Base-by-base conservation (phyloP, 2,797 vertebrate species). In the Champsocephalus gunnari region DNA sequence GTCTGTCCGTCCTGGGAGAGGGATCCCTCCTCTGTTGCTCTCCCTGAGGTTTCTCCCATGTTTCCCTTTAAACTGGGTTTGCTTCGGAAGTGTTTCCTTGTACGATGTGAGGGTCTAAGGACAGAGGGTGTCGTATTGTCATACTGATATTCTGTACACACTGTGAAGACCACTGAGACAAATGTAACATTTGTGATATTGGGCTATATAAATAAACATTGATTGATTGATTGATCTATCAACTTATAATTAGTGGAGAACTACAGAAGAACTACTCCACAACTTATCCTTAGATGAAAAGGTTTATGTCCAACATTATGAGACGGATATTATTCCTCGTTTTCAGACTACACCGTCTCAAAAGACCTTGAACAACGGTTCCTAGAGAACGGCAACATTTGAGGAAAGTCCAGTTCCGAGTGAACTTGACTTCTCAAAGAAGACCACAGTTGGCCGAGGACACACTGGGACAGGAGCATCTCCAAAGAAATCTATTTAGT, bases 181-280 rank as follows among this genome's bases (percentile, higher is more conserved):
- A 19, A 19, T 19, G 19, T 19, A 19, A 19, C 19, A 19, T 19
- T 19, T 19, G 19, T 19, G 19, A 19, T 19, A 19, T 19, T 19
- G 19, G 19, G 19, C 19, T 19, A 19, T 19, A 19, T 19, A 19
- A 19, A 19, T 19, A 19, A 19, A 19, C 19, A 19, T 19, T 19
- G 19, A 19, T 19, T 19, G 19, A 19, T 19, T 19, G 19, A 19
- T 19, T 19, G 19, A 19, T 19, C 19, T 19, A 19, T 19, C 0
- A 74, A 57, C 57, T 55, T 71, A 32, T 55, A 80, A 73, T 85
- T 73, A 70, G 44, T 62, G 64, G 12, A 4, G 44, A 63, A 65
- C 43, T 24, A 49, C 17, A 63, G 38, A 66, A 47, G 34, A 19
- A 61, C 65, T 49, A 58, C 47, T 64, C 16, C 12, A 12, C 43